A percentile compares a stretch with the other conserved stretches of the same genome.
Conservation (phyloP, 2,888 invertebrate genomes). For the Hydraecia micacea region DNA sequence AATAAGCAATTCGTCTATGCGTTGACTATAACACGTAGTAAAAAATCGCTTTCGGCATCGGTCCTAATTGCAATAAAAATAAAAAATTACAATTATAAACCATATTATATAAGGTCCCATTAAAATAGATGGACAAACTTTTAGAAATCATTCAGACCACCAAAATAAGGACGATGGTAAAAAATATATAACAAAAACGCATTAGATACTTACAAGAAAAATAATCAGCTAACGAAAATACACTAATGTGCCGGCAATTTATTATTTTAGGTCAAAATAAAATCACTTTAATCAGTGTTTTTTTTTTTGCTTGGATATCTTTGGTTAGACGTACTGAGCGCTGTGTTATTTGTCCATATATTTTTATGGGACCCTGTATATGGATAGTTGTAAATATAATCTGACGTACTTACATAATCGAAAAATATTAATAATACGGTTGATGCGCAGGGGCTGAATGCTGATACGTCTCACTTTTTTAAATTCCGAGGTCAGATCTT, state of each 20-base stretch:
- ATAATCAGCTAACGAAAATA: too few species aligned
- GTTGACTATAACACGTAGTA: background rate
- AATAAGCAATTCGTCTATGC: background rate
- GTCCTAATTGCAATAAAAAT: background rate
- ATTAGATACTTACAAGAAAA: too few species aligned
- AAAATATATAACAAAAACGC: too few species aligned
- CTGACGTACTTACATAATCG: background rate
- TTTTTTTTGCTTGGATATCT: too few species aligned
- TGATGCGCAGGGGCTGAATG: background rate
- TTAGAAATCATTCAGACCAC: too few species aligned
- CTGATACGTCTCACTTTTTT: conserved; percentile 7
- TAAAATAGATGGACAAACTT: too few species aligned
- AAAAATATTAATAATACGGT: background rate
- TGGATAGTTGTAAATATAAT: conserved; percentile 2
- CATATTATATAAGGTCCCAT: background rate
- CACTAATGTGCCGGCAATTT: too few species aligned
- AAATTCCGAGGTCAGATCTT: conserved; percentile 34
- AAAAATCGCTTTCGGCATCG: background rate
- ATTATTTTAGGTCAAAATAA: too few species aligned
- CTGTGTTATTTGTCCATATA: too few species aligned
- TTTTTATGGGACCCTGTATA: background rate
- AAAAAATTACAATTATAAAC: background rate
- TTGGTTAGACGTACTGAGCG: too few species aligned
- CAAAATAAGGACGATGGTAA: too few species aligned
- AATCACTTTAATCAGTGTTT: too few species aligned